phyloP scores from a whole-genome alignment of 2,797 vertebrate genomes.

The Sebastes baramenuke region DNA sequence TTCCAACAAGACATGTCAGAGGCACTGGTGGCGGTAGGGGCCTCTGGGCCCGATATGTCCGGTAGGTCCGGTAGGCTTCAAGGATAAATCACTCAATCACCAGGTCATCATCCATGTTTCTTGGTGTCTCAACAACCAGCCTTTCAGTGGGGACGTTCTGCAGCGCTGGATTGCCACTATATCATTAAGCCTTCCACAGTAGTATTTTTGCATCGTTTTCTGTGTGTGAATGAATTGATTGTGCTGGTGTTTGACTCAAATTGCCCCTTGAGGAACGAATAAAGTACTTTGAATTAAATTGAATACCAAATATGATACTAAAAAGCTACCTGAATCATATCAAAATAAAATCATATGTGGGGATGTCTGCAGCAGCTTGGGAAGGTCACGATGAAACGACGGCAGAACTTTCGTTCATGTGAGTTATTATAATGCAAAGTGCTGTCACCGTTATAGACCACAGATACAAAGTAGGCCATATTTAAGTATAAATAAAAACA shows the following conservation, averaged over 20 bases:
- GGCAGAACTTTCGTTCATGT: not conserved
- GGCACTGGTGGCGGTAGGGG: not conserved
- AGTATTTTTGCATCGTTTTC: not conserved
- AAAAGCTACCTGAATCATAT: not conserved
- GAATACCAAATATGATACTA: not conserved
- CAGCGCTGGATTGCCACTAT: not conserved
- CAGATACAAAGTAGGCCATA: not conserved
- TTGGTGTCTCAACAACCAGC: not conserved
- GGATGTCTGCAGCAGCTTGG: accelerated
- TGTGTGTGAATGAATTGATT: not conserved
- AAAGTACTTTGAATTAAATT: not conserved
- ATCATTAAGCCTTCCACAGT: not conserved
- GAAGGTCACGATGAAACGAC: too few species aligned
- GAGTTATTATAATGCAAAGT: not conserved
- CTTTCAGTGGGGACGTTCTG: not conserved
- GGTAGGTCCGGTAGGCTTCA: not conserved
- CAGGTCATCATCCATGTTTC: not conserved
- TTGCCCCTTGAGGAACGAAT: not conserved
- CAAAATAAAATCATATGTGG: too few species aligned
- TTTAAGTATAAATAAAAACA: not conserved
- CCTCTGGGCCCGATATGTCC: not conserved
- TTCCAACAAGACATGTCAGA: not conserved
- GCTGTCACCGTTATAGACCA: not conserved
- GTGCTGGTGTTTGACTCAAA: not conserved
- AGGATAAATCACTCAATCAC: not conserved